phyloP scores from a whole-genome alignment of 2,113 vertebrate species.

The Pluvialis apricaria region DNA sequence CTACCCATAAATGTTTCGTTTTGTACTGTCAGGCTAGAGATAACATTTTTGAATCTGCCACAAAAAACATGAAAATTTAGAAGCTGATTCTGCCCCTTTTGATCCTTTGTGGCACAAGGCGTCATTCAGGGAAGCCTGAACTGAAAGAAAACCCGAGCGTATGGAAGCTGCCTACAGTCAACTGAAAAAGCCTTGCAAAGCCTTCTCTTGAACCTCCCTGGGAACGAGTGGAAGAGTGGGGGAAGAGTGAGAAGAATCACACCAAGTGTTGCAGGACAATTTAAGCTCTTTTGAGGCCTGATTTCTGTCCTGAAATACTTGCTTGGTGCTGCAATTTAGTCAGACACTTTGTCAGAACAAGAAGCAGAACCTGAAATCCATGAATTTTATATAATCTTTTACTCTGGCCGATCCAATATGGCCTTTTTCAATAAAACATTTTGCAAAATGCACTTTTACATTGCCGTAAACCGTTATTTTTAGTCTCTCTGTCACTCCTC shows the following conservation, averaged over 20 bases:
- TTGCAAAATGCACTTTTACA: background rate
- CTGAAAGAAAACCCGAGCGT: background rate
- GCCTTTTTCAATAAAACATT: background rate
- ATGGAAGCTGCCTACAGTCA: background rate
- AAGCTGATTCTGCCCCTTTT: background rate
- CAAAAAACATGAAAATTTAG: background rate
- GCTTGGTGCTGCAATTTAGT: background rate
- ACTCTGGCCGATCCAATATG: background rate
- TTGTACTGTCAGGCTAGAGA: background rate
- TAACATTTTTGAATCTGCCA: background rate
- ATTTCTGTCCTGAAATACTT: background rate
- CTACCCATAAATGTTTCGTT: background rate
- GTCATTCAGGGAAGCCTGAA: background rate
- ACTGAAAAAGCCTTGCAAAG: background rate
- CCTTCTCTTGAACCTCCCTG: background rate
- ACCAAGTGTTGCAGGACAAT: background rate
- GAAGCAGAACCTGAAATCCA: background rate
- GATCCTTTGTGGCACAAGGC: background rate
- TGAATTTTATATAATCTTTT: background rate
- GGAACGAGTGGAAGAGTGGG: background rate
- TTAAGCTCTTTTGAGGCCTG: background rate
- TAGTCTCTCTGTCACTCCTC: background rate
- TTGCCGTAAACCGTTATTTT: background rate
- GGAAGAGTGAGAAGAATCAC: slow-evolving; percentile 26
- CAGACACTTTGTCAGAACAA: background rate